Conservation (phyloP, 2,888 invertebrate genomes). For the Oxycera nigricornis region DNA sequence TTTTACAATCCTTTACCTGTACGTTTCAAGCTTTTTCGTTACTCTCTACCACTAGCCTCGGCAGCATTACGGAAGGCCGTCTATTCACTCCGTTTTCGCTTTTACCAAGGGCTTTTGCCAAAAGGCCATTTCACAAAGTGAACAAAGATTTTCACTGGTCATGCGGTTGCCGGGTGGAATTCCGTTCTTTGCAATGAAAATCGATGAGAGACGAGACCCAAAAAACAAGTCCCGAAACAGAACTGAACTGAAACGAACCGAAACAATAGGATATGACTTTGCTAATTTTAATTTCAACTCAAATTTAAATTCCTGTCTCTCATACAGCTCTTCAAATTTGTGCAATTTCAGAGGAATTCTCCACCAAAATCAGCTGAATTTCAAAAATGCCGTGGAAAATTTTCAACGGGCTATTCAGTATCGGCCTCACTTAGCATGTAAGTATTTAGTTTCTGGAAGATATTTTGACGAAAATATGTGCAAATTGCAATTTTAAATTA, state of each 20-base stretch:
- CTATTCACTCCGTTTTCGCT: slow-evolving; percentile 1
- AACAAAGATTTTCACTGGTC: slow-evolving; percentile 32
- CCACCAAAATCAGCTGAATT: slow-evolving; percentile 86
- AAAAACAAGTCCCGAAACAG: neutral
- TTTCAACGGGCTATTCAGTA: slow-evolving; percentile 92
- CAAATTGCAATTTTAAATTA: too few relatives aligned
- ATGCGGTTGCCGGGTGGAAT: slow-evolving; percentile 13
- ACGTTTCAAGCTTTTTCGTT: slow-evolving; percentile 13
- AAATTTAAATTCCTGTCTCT: neutral
- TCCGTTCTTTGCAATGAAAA: neutral
- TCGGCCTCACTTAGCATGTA: slow-evolving; percentile 91
- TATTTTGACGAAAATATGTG: too few relatives aligned
- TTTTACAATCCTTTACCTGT: slow-evolving; percentile 38
- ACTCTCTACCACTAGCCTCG: neutral
- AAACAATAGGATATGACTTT: slow-evolving; percentile 27
- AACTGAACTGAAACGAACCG: neutral
- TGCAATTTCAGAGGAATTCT: slow-evolving; percentile 80
- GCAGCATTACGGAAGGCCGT: neutral
- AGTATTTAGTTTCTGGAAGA: too few relatives aligned
- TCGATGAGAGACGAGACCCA: neutral
- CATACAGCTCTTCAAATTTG: neutral
- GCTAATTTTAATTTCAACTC: slow-evolving; percentile 16
- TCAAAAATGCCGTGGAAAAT: slow-evolving; percentile 87
- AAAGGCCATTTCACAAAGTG: slow-evolving; percentile 25
- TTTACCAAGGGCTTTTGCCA: slow-evolving; percentile 9